A percentile compares a stretch with the other conserved stretches of the same genome.
Evolutionary conservation across 1,140 invertebrate genomes (phyloP).

Genomic region (Carcinoscorpius rotundicauda): DNA sequence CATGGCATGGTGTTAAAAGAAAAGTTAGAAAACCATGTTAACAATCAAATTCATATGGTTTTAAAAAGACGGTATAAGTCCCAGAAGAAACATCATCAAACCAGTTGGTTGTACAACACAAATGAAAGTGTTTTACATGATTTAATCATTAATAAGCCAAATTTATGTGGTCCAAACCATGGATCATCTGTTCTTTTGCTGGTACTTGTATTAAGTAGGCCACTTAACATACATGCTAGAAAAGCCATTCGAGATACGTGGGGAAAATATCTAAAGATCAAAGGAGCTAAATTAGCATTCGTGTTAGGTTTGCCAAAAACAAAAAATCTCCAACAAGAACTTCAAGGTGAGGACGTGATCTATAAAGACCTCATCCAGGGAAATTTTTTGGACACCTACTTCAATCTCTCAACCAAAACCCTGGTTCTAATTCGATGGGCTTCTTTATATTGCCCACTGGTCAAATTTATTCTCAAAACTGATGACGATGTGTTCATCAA

Average conservation of each 20-base stretch:
- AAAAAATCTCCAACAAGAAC: slow-evolving; percentile 7
- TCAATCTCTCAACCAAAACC: slow-evolving; percentile 32
- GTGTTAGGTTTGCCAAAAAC: slow-evolving; percentile 17
- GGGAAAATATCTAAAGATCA: slow-evolving; percentile 37
- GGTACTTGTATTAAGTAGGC: slow-evolving; percentile 58
- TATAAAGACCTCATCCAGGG: slow-evolving; percentile 24
- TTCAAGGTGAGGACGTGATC: slow-evolving; percentile 19
- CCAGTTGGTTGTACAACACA: too few relatives aligned
- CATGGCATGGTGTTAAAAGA: too few relatives aligned
- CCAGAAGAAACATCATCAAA: too few relatives aligned
- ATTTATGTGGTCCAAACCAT: not conserved
- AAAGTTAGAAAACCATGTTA: too few relatives aligned
- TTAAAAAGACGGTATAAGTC: too few relatives aligned
- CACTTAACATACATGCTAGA: slow-evolving; percentile 49
- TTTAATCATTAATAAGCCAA: too few relatives aligned
- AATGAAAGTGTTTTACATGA: too few relatives aligned
- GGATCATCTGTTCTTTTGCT: slow-evolving; percentile 28
- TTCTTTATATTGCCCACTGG: slow-evolving; percentile 45
- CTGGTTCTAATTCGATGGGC: slow-evolving; percentile 37
- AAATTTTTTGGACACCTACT: slow-evolving; percentile 30
- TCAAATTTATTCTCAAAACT: slow-evolving; percentile 61
- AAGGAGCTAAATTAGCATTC: slow-evolving; percentile 21
- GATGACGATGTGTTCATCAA: slow-evolving; percentile 79
- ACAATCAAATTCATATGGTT: too few relatives aligned
- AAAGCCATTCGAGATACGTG: slow-evolving; percentile 65